Evolutionary conservation across 1,140 invertebrate genomes (phyloP).

Genomic region (Heliothis virescens): DNA sequence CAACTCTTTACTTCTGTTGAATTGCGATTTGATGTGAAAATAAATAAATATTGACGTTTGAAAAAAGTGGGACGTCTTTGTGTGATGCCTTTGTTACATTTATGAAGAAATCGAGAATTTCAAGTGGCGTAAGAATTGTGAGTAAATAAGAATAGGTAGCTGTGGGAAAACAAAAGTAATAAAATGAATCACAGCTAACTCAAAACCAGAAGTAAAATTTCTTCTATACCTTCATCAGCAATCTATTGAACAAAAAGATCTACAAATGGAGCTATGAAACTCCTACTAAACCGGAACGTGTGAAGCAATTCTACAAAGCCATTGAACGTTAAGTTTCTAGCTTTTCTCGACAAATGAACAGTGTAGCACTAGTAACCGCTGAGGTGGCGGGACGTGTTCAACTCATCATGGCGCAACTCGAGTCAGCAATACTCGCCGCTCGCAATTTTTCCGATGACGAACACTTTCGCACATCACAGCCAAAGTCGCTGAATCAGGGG

Average conservation of each 20-base stretch:
- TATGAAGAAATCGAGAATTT: no score
- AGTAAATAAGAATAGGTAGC: no score
- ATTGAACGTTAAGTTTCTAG: constrained; percentile 44
- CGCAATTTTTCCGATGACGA: constrained; percentile 60
- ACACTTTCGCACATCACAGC: constrained; percentile 52
- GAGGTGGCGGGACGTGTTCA: constrained; percentile 51
- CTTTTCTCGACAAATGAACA: constrained; percentile 45
- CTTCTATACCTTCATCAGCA: neutral
- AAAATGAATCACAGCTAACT: neutral
- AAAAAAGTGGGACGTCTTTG: no score
- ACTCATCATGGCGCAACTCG: constrained; percentile 47
- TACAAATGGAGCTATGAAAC: neutral
- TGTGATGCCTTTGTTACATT: no score
- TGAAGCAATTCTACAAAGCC: constrained; percentile 41
- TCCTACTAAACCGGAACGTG: constrained; percentile 12
- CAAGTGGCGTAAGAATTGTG: no score
- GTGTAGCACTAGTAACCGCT: constrained; percentile 34
- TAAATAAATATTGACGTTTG: neutral
- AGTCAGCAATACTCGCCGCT: constrained; percentile 51
- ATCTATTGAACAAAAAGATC: neutral
- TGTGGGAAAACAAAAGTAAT: no score
- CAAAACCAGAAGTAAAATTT: neutral
- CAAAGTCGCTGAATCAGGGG: constrained; percentile 51
- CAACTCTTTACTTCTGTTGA: constrained; percentile 19
- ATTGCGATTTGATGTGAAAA: neutral